Evolutionary conservation across 2,888 invertebrate genomes (phyloP).

Genomic region (Apoda limacodes): DNA sequence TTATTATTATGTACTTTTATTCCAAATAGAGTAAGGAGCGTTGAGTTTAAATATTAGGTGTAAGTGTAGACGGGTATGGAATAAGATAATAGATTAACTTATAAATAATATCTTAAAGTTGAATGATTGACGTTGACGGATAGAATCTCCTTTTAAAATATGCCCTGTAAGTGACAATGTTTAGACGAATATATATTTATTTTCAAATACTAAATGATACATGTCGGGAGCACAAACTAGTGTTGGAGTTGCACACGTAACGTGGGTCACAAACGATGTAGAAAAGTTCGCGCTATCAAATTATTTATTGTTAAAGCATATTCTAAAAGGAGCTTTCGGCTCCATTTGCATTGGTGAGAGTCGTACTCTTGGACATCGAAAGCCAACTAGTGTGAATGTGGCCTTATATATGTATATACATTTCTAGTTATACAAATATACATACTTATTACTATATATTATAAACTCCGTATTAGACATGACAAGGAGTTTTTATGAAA

Average conservation of each 20-base stretch:
- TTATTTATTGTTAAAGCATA: too few relatives aligned
- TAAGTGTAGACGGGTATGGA: slow-evolving; percentile 52
- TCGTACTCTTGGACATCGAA: slow-evolving; percentile 50
- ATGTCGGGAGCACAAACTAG: slow-evolving; percentile 14
- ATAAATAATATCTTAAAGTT: too few relatives aligned
- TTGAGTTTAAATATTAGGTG: slow-evolving; percentile 41
- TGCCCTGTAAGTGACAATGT: slow-evolving; percentile 24
- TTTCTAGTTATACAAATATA: slow-evolving; percentile 26
- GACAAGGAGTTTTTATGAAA: slow-evolving; percentile 39
- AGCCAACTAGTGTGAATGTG: slow-evolving; percentile 52
- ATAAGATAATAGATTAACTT: slow-evolving; percentile 27
- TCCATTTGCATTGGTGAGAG: slow-evolving; percentile 53
- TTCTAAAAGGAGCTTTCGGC: slow-evolving; percentile 52
- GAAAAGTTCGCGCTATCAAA: too few relatives aligned
- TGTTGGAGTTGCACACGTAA: too few relatives aligned
- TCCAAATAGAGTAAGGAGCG: slow-evolving; percentile 58
- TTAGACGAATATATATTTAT: slow-evolving; percentile 18
- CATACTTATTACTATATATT: slow-evolving; percentile 2
- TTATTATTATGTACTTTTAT: slow-evolving; percentile 43
- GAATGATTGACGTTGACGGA: slow-evolving; percentile 29
- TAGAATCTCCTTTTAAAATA: slow-evolving; percentile 48
- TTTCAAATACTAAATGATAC: slow-evolving; percentile 15
- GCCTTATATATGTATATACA: slow-evolving; percentile 46
- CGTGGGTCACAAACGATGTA: too few relatives aligned
- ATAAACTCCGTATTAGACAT: slow-evolving; percentile 32